phyloP scores from a whole-genome alignment of 1,140 invertebrate genomes.

The Amphibalanus amphitrite region DNA sequence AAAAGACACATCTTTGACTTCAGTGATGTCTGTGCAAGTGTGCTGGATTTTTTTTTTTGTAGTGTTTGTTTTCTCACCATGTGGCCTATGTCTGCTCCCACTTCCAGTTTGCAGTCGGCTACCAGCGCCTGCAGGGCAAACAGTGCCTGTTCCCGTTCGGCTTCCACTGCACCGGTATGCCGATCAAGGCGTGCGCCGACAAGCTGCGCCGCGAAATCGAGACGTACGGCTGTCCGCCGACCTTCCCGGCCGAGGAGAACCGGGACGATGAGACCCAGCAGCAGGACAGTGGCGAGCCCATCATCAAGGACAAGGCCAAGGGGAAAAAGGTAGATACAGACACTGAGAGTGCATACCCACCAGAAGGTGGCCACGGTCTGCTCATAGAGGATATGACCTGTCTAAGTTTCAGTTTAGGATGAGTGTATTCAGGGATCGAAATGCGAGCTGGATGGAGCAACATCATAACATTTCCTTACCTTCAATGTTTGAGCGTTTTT shows the following conservation, averaged over 20 bases:
- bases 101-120: conserved; percentile 72
- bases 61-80: too few species aligned
- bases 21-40: too few species aligned
- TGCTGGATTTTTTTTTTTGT: too few species aligned
- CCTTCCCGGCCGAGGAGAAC: conserved; percentile 53
- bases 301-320: conserved; percentile 85
- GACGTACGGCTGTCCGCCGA: conserved; percentile 77
- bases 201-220: conserved; percentile 90
- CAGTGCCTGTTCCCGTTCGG: conserved; percentile 92
- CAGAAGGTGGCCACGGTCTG: too few species aligned
- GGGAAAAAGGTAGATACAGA: conserved; percentile 97
- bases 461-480: too few species aligned
- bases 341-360: too few species aligned
- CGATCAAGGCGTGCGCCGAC: conserved; percentile 73
- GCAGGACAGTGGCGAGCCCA: conserved; percentile 28
- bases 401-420: too few species aligned
- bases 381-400: too few species aligned
- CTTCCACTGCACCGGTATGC: conserved; percentile 80
- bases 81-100: not conserved
- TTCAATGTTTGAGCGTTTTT: too few species aligned
- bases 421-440: too few species aligned
- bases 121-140: conserved; percentile 76
- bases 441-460: too few species aligned
- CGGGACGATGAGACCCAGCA: conserved; percentile 27
- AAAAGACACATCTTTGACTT: too few species aligned